Evolutionary conservation across 2,797 vertebrate genomes (phyloP), one percentile per base, ranked within the genome.

Genomic region (Girardinus metallicus): DNA sequence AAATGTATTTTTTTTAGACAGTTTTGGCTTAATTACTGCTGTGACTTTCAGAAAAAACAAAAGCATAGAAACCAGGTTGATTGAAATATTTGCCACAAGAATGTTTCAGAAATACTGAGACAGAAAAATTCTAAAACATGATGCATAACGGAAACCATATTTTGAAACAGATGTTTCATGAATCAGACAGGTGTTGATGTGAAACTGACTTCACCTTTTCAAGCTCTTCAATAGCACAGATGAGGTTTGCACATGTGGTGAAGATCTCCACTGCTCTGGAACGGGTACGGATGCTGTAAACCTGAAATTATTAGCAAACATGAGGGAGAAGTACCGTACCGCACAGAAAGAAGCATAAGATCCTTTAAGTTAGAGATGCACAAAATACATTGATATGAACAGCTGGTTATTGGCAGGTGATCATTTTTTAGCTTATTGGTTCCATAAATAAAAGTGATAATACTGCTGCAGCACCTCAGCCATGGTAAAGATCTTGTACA

Each of bases 401-500:
- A 66, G 18, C 18, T 34, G 60, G 31, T 1, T 34, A 34, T 18
- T 34, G 60, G 16, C 34, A 21, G 34, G 13, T 34, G 62, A 21
- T 29, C 0, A 1, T 60, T 8, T 60, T 62, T 62, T 62, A 31
- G 13, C 29, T 34, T 26, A 68, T 23, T 29, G 16, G 34, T 39
- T 21, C 3, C 34, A 66, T 39, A 39, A 66, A 36, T 23, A 39
- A 23, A 66, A 66, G 8, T 39, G 16, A 16, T 8, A 55, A 55
- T 26, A 55, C 16, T 51, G 66, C 2, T 64, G 31, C 4, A 5
- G 29, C 95, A 99, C 99, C 97, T 99, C 99, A 0, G 97, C 97
- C 98, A 99, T 99, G 9, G 98, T 99, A 94, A 99, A 99, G 92
- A 99, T 99, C 94, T 98, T 99, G 91, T 99, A 99, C 99, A 99